Evolutionary conservation across 2,797 vertebrate genomes (phyloP).

Genomic region (Vultur gryphus): DNA sequence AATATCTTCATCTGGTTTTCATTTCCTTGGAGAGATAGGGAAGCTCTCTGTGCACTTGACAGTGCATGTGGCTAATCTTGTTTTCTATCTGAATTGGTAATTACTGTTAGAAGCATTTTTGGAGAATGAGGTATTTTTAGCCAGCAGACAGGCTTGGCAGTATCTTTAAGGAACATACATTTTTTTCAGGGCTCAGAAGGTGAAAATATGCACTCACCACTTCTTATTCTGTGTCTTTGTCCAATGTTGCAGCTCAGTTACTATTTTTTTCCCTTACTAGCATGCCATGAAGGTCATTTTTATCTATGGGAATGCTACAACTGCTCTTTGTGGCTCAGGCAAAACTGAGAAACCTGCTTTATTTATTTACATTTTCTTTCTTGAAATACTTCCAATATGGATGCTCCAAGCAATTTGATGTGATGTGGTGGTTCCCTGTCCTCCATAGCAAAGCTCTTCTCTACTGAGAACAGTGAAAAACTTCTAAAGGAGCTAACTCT

Average conservation of each 20-base stretch:
- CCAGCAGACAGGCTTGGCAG: neutral
- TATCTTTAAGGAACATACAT: neutral
- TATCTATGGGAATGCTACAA: neutral
- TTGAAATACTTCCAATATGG: neutral
- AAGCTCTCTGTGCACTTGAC: neutral
- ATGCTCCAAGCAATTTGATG: neutral
- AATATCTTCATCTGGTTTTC: neutral
- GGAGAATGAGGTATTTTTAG: neutral
- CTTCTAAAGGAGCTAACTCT: neutral
- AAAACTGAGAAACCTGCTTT: neutral
- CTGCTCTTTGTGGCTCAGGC: neutral
- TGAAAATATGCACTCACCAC: neutral
- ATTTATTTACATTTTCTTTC: neutral
- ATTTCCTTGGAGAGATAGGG: neutral
- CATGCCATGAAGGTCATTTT: neutral
- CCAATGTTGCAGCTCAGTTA: neutral
- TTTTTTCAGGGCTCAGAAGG: neutral
- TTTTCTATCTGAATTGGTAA: neutral
- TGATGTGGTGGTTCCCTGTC: neutral
- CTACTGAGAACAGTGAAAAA: neutral
- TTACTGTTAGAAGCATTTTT: neutral
- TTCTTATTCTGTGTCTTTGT: neutral
- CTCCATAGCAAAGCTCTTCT: neutral
- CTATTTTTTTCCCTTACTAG: neutral
- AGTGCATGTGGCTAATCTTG: neutral